A percentile compares a stretch with the other conserved stretches of the same genome.
Conservation (phyloP, 37 sponge, comb jelly and placozoan genomes). For the Aphrocallistes beatrix region DNA sequence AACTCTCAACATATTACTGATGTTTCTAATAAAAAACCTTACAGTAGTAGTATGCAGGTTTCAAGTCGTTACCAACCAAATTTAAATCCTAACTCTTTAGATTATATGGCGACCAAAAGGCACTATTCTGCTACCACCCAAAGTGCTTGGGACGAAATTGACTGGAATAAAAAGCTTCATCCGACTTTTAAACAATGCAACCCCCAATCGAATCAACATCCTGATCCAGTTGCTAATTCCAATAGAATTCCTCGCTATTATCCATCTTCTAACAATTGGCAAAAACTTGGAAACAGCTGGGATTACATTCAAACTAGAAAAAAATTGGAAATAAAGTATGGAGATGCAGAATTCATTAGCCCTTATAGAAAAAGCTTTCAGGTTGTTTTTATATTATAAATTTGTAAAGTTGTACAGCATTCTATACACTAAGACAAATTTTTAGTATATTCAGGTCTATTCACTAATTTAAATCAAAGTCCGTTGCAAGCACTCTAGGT, state of each 20-base stretch:
- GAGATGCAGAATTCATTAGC: background rate
- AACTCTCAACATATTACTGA: background rate
- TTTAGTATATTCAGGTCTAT: no score
- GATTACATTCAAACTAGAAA: background rate
- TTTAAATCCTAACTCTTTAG: background rate
- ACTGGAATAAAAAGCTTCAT: background rate
- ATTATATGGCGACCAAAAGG: background rate
- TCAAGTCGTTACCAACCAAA: background rate
- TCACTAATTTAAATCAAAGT: no score
- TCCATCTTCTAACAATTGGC: background rate
- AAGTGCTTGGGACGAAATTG: background rate
- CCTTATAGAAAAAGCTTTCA: background rate
- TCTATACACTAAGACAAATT: no score
- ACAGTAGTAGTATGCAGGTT: background rate
- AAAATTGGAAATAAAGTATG: background rate
- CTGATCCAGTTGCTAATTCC: background rate
- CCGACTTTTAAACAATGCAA: no score
- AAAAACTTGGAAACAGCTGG: background rate
- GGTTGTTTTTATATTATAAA: no score
- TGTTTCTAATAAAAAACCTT: background rate
- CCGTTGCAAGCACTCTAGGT: no score
- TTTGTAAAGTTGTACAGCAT: no score
- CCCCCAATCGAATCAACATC: no score
- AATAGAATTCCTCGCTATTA: constrained; percentile 10
- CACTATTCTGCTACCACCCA: background rate